Evolutionary conservation across 1,140 invertebrate species (phyloP), one percentile per base, ranked within the genome.

Genomic region (Brachystomella parvula): DNA sequence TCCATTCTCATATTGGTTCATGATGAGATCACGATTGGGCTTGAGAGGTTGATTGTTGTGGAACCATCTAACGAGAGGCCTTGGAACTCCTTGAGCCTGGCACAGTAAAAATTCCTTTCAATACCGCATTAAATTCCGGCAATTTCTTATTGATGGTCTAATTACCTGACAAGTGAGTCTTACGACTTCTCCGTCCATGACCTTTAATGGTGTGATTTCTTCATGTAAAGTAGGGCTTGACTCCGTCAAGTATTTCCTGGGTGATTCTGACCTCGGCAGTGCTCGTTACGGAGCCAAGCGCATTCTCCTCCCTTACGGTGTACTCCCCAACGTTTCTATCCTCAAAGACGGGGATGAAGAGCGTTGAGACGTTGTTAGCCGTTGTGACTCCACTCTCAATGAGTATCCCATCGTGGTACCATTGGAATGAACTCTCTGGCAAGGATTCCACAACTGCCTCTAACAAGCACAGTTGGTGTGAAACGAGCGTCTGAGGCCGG

Each of bases 171-270:
- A 91, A 64, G 80, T 85, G 49, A 97, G 83, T 70, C 85, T 82
- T 29, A 92, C 88, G 74, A 89, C 86, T 75, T 96, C 91, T 47
- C 92, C 91, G 78, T 96, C 93, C 92, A 96, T 96, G 6, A 96
- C 87, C n/a, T 60, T 31, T 0, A 70, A 33, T 1, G 30, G 21
- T 1, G 56, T 33, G 2, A 71, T 31, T 19, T 33, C 56, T 29
- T 63, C 26, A 1, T 47, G 35, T 57, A 69, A 69, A 31, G 53
- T 62, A 19, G 63, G 71, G 2, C 47, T 39, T 39, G 6, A 39
- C 35, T 9, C 35, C 35, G 35, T 39, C 47, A 26, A 68, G 56
- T 68, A 70, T 65, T 69, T 67, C 44, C 70, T 83, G 81, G 19
- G 63, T 64, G 28, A 61, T 82, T 32, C 86, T 74, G 32, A 92